Percentiles rank a stretch among this genome's conserved stretches.
phyloP scores from a whole-genome alignment of 92 coral and sea anemone species.

The Epizoanthus rinbou region DNA sequence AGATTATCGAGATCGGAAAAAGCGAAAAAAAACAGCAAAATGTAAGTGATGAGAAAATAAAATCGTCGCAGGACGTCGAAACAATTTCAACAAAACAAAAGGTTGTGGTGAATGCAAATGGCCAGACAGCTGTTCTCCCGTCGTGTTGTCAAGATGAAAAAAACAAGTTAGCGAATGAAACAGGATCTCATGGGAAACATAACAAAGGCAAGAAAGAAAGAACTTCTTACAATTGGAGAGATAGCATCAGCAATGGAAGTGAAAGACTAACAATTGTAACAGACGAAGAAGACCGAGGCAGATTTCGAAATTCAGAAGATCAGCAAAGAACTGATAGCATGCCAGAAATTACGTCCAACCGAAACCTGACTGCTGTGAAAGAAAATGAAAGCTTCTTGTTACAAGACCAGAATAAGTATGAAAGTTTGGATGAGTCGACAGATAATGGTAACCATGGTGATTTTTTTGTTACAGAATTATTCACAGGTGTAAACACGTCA shows the following conservation, averaged over 20 bases:
- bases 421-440: slow-evolving; percentile 7
- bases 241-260: slow-evolving; percentile 18
- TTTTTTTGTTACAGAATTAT: slow-evolving; percentile 53
- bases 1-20: neutral
- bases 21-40: slow-evolving; percentile 7
- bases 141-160: slow-evolving; percentile 69
- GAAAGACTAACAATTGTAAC: slow-evolving; percentile 16
- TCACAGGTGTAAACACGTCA: neutral
- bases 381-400: slow-evolving; percentile 27
- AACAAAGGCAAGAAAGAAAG: slow-evolving; percentile 48
- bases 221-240: slow-evolving; percentile 68
- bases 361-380: slow-evolving; percentile 48
- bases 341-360: slow-evolving; percentile 59
- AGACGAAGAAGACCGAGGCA: slow-evolving; percentile 33
- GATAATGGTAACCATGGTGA: slow-evolving; percentile 25
- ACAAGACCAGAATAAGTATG: neutral
- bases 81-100: slow-evolving; percentile 26
- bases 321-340: slow-evolving; percentile 27
- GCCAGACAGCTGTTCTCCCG: slow-evolving; percentile 61
- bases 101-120: slow-evolving; percentile 33
- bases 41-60: slow-evolving; percentile 7
- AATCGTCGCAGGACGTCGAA: slow-evolving; percentile 29
- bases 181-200: slow-evolving; percentile 40
- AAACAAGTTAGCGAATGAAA: slow-evolving; percentile 45
- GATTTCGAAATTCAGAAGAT: slow-evolving; percentile 5